A percentile compares a stretch with the other conserved stretches of the same genome.
phyloP scores from a whole-genome alignment of 2,888 invertebrate species.

The Exephanes ischioxanthus region DNA sequence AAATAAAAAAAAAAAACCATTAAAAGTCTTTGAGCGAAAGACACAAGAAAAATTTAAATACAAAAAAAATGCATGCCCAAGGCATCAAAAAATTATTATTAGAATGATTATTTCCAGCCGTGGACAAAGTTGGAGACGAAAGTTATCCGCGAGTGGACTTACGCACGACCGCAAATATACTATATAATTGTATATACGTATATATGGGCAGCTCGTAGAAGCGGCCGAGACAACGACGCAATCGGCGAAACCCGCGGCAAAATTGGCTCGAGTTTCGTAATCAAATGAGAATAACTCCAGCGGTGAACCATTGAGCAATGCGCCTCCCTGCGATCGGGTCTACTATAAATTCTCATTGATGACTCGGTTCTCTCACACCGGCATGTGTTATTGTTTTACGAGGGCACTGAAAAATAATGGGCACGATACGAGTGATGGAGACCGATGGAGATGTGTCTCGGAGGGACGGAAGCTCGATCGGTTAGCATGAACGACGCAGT shows the following conservation, averaged over 20 bases:
- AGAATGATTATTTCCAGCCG: background rate
- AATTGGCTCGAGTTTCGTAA: constrained; percentile 65
- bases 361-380: background rate
- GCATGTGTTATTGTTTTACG: constrained; percentile 37
- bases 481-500: constrained; percentile 55
- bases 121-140: background rate
- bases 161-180: constrained; percentile 13
- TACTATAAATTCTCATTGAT: constrained; percentile 39
- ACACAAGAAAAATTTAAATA: too few relatives aligned
- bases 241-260: constrained; percentile 47
- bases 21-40: too few relatives aligned
- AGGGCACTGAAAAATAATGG: constrained; percentile 20
- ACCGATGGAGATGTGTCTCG: background rate
- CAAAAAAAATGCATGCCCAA: background rate
- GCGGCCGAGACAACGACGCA: constrained; percentile 14
- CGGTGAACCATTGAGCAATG: constrained; percentile 37
- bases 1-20: background rate
- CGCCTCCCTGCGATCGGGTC: background rate
- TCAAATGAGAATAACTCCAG: constrained; percentile 63
- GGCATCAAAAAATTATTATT: background rate
- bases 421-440: background rate
- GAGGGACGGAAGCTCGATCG: constrained; percentile 50
- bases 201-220: background rate
- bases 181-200: background rate
- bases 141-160: constrained; percentile 17